Conservation (phyloP, 1,140 invertebrate species). For the Diploscapter pachys region DNA sequence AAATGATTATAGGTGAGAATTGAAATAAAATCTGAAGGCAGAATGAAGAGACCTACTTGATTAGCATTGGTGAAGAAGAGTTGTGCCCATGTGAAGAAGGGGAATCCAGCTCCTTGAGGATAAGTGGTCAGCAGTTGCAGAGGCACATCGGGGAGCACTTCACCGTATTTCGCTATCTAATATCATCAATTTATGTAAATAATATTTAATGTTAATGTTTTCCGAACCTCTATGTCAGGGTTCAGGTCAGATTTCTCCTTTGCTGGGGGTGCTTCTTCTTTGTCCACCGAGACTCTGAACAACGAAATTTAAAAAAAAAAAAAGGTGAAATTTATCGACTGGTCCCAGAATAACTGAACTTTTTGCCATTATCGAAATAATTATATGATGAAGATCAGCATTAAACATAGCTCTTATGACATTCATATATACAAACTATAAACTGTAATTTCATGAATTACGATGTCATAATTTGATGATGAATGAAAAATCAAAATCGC, state of each 20-base stretch:
- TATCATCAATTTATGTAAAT: slow-evolving; percentile 47
- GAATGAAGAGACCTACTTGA: slow-evolving; percentile 29
- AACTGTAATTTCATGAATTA: neutral
- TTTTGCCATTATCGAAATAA: too few relatives aligned
- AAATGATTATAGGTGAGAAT: neutral
- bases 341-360: too few relatives aligned
- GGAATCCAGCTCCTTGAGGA: slow-evolving; percentile 56
- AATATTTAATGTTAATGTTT: neutral
- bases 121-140: slow-evolving; percentile 57
- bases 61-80: slow-evolving; percentile 53
- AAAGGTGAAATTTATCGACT: too few relatives aligned
- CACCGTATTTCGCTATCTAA: slow-evolving; percentile 51
- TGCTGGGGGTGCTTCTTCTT: slow-evolving; percentile 44
- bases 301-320: neutral
- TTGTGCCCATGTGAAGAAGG: slow-evolving; percentile 57
- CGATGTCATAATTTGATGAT: slow-evolving; percentile 4
- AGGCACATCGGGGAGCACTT: slow-evolving; percentile 45
- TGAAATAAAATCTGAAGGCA: neutral
- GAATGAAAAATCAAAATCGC: neutral
- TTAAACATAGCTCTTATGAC: too few relatives aligned
- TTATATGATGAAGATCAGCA: too few relatives aligned
- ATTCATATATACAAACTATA: too few relatives aligned
- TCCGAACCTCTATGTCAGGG: slow-evolving; percentile 20
- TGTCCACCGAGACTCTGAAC: slow-evolving; percentile 42
- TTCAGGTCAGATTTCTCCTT: slow-evolving; percentile 42